Evolutionary conservation across 2,797 vertebrate species (phyloP).

Genomic region (Myotis myotis): DNA sequence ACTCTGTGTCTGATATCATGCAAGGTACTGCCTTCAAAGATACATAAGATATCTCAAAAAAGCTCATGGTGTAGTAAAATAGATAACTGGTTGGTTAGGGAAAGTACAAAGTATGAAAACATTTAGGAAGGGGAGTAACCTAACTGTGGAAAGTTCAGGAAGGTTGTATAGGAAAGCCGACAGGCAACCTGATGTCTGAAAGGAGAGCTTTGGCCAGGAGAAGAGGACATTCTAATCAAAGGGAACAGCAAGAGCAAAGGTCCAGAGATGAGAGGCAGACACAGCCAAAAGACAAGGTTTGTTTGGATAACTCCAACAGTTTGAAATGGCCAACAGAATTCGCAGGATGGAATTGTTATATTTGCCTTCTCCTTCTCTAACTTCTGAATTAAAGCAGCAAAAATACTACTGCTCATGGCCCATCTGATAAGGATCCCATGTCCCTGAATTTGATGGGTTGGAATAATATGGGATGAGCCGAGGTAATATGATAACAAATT

Average conservation of each 20-base stretch:
- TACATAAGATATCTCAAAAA: not conserved
- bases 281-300: not conserved
- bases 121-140: not conserved
- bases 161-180: not conserved
- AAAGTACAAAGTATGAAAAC: not conserved
- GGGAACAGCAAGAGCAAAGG: not conserved
- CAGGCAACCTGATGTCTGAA: not conserved
- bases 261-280: not conserved
- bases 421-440: not conserved
- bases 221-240: not conserved
- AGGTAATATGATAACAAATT: not conserved
- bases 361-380: not conserved
- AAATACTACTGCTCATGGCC: not conserved
- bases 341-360: not conserved
- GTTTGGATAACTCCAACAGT: not conserved
- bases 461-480: not conserved
- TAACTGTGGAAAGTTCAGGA: not conserved
- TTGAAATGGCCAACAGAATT: not conserved
- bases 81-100: not conserved
- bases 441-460: not conserved
- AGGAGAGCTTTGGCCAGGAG: not conserved
- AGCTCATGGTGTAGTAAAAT: not conserved
- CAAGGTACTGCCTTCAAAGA: not conserved
- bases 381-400: not conserved
- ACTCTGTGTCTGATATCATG: not conserved